These are phyloP conservation scores for Lepidothrix coronata DNA, from an alignment of 2,113 vertebrate genomes.

Conservation along the genomic window DNA sequence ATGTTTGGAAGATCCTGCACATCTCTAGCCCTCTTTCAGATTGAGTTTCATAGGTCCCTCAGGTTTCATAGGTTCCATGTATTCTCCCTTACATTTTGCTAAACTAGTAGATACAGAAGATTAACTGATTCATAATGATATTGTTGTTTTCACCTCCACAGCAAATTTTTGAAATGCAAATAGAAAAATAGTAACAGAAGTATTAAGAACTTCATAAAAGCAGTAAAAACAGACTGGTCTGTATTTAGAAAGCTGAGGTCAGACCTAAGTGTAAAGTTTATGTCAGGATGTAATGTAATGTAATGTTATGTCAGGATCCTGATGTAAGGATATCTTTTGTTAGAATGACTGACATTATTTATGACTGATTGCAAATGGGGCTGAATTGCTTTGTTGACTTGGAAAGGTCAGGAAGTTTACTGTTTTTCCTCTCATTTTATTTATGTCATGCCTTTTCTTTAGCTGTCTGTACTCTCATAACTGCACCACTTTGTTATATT, in stretches of 20 bases:
- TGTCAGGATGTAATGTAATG: background rate
- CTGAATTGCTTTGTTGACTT: background rate
- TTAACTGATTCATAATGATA: background rate
- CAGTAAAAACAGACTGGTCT: background rate
- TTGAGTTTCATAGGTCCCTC: background rate
- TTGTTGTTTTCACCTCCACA: background rate
- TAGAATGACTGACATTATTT: background rate
- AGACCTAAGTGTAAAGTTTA: background rate
- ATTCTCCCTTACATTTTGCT: background rate
- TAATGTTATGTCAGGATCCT: background rate
- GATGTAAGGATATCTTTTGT: background rate
- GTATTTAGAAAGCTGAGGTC: background rate
- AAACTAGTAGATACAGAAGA: background rate
- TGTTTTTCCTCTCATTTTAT: background rate
- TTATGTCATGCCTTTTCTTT: background rate
- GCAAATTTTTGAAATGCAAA: background rate
- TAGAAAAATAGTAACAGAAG: background rate
- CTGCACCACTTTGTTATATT: background rate
- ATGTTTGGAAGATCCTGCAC: background rate
- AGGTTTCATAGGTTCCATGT: background rate
- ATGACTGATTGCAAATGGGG: background rate
- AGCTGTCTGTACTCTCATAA: accelerated
- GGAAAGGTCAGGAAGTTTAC: background rate
- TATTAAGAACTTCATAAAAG: background rate
- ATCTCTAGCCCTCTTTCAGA: background rate